Evolutionary conservation across 2,888 invertebrate species (phyloP), one percentile per base, ranked within the genome.

Genomic region (Drosophila eohydei): DNA sequence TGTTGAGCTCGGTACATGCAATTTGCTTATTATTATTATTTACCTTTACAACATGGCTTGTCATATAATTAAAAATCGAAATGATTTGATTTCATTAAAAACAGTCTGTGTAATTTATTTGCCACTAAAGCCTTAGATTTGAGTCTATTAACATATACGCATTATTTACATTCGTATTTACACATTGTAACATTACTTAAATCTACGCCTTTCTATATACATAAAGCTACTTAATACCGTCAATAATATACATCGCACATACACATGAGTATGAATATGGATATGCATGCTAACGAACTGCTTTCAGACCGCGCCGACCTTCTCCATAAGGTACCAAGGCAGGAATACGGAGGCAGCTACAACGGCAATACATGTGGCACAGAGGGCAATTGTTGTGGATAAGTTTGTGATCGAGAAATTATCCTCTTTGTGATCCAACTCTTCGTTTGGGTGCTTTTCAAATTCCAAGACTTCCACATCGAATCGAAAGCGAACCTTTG

Each of bases 391-490:
- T 9, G 92, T 91, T 57, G 92, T 87, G 11, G 92, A 85, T 38
- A 92, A 78, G 63, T 83, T 90, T 52, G 88, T 80, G 3, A 89
- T 73, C 3, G 90, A 89, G 44, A 90, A 87, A 16, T 84, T 82
- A 0, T 82, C 79, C 16, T 78, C 73, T 14, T 81, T 76, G 12
- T 85, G 81, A 43, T 91, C 86, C 34, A 87, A 64, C 61, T 93
- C 92, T 77, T 93, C 93, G 14, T 92, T 91, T 3, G 93, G 92
- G 79, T 92, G 91, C 62, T 92, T 92, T 68, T 92, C 92, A 61
- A 92, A 93, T 82, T 93, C 93, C 46, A 93, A 66, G 14, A 93
- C 93, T 75, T 93, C 93, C 36, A 93, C 93, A 59, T 93, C 93
- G 62, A 92, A 93, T 26, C 93, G 92, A 78, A 93, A 93, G 41